phyloP scores from a whole-genome alignment of 2,888 invertebrate genomes.

The Miltochrista miniata region DNA sequence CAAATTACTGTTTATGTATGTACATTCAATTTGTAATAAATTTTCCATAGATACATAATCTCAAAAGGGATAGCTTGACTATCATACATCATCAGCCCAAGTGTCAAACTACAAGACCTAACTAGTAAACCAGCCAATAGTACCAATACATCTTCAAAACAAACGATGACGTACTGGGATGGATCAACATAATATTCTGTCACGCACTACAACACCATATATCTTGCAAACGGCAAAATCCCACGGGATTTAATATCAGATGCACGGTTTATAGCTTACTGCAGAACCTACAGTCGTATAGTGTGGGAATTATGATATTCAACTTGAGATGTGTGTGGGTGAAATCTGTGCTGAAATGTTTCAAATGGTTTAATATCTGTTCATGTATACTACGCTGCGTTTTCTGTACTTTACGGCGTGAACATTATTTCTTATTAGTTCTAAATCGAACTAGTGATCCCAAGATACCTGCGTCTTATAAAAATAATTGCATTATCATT shows the following conservation, averaged over 20 bases:
- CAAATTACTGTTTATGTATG: too few species aligned
- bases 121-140: background rate
- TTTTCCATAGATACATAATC: too few species aligned
- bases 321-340: background rate
- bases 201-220: conserved; percentile 9
- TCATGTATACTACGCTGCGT: too few species aligned
- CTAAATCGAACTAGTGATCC: too few species aligned
- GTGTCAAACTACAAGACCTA: background rate
- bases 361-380: too few species aligned
- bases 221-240: conserved; percentile 14
- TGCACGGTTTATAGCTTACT: conserved; percentile 2
- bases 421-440: too few species aligned
- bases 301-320: background rate
- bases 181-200: conserved; percentile 22
- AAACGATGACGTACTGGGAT: conserved; percentile 18
- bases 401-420: too few species aligned
- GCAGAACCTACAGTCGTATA: background rate
- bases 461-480: too few species aligned
- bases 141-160: conserved; percentile 5
- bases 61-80: too few species aligned
- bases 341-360: background rate
- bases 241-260: conserved; percentile 5
- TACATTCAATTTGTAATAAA: too few species aligned
- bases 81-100: too few species aligned
- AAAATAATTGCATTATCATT: too few species aligned